Conservation (phyloP, 1,140 invertebrate species). For the Chelonus insularis region DNA sequence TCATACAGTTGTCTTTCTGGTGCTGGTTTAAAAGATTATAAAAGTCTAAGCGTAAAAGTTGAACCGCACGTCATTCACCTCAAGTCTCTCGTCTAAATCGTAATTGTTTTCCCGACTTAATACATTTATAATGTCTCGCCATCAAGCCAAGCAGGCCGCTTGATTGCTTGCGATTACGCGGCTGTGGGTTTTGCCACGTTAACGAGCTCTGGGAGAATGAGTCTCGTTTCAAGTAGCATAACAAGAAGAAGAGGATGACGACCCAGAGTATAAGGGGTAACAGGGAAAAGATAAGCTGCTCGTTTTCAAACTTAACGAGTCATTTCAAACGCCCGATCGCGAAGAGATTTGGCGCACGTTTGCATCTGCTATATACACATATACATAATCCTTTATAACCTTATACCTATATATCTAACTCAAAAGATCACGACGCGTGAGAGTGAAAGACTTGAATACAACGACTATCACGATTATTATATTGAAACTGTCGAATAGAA, state of each 20-base stretch:
- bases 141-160: constrained; percentile 25
- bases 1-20: no score
- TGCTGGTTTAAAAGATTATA: no score
- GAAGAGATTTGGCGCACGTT: constrained; percentile 8
- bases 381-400: no score
- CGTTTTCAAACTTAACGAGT: constrained; percentile 2
- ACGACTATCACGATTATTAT: constrained; percentile 24
- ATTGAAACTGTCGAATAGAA: constrained; percentile 25
- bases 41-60: no score
- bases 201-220: constrained; percentile 27
- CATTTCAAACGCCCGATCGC: constrained; percentile 1
- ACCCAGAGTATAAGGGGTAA: not conserved
- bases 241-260: constrained; percentile 11
- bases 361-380: not conserved
- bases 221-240: constrained; percentile 26
- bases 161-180: constrained; percentile 31
- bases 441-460: constrained; percentile 8
- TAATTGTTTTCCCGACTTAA: constrained; percentile 30
- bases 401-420: constrained; percentile 9
- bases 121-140: constrained; percentile 32
- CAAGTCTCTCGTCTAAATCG: constrained; percentile 24
- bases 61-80: constrained; percentile 14
- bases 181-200: constrained; percentile 31
- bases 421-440: constrained; percentile 14
- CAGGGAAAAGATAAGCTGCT: not conserved